Percentiles rank a stretch among this genome's conserved stretches.
These are phyloP conservation scores for Xestia ashworthii DNA, from an alignment of 2,888 invertebrate genomes.

Conservation along the genomic window DNA sequence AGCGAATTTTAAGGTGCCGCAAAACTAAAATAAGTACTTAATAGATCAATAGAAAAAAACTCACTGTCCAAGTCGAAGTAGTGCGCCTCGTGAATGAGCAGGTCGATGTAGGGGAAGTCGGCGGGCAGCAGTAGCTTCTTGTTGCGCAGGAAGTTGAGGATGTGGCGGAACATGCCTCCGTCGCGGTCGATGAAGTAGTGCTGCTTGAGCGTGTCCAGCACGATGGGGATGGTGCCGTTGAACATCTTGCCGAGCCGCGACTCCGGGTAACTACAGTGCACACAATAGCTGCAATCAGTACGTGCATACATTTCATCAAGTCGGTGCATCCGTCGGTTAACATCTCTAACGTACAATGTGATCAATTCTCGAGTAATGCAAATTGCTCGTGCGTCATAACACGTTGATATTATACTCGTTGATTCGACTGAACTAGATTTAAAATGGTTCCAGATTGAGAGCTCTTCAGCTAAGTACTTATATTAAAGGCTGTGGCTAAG, in stretches of 20 bases:
- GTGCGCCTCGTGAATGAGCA: conserved; percentile 96
- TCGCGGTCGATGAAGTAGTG: conserved; percentile 99
- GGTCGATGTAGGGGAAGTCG: conserved; percentile 96
- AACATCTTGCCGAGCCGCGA: conserved; percentile 98
- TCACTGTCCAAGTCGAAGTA: conserved; percentile 97
- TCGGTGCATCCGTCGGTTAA: conserved; percentile 64
- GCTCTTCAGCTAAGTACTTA: conserved; percentile 26
- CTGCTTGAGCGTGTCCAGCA: conserved; percentile 98
- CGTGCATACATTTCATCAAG: conserved; percentile 52
- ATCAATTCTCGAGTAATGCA: conserved; percentile 62
- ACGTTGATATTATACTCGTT: conserved; percentile 43
- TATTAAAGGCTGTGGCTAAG: conserved; percentile 62
- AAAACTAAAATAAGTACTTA: background rate
- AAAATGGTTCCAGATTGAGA: conserved; percentile 51
- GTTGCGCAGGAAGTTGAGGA: conserved; percentile 98
- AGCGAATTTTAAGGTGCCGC: background rate
- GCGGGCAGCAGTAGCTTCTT: conserved; percentile 96
- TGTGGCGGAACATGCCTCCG: conserved; percentile 99
- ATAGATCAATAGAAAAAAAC: conserved; percentile 75
- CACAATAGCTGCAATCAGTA: conserved; percentile 31
- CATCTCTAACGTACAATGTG: conserved; percentile 49
- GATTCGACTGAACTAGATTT: conserved; percentile 58
- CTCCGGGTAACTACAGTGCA: conserved; percentile 95
- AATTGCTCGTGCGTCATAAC: conserved; percentile 62
- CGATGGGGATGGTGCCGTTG: conserved; percentile 98